Evolutionary conservation across 2,888 invertebrate genomes (phyloP).

Genomic region (Allacma fusca): DNA sequence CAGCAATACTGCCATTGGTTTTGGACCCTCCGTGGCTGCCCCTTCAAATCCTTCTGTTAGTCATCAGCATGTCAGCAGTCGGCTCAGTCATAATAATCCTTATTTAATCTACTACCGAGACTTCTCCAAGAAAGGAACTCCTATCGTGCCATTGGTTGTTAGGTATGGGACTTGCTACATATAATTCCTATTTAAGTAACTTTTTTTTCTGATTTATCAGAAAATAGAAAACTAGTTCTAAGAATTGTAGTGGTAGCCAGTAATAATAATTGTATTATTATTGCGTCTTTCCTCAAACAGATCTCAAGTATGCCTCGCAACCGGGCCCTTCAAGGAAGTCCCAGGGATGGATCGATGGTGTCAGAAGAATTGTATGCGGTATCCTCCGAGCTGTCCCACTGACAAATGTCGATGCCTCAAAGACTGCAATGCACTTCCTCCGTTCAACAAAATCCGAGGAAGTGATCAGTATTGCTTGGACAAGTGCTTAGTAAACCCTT

Average conservation of each 20-base stretch:
- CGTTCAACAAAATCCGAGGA: slow-evolving; percentile 75
- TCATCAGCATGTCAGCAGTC: background rate
- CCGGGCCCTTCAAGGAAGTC: slow-evolving; percentile 71
- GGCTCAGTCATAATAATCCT: slow-evolving; percentile 27
- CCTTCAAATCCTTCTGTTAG: slow-evolving; percentile 38
- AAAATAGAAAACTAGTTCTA: no score
- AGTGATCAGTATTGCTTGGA: slow-evolving; percentile 84
- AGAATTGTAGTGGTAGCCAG: no score
- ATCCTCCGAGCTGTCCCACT: slow-evolving; percentile 85
- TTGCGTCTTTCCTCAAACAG: slow-evolving; percentile 65
- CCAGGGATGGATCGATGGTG: slow-evolving; percentile 86
- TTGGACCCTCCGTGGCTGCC: slow-evolving; percentile 63
- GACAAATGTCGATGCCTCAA: slow-evolving; percentile 80
- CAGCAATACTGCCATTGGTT: slow-evolving; percentile 75
- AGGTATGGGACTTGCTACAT: slow-evolving; percentile 31
- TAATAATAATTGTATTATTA: no score
- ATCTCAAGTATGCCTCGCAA: slow-evolving; percentile 81
- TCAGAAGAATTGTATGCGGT: slow-evolving; percentile 82
- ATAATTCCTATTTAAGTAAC: no score
- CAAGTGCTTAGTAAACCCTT: slow-evolving; percentile 79
- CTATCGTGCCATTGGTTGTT: slow-evolving; percentile 53
- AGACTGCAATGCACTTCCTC: slow-evolving; percentile 82
- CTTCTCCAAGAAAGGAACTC: slow-evolving; percentile 22
- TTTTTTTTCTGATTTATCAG: no score
- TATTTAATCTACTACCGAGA: slow-evolving; percentile 38